A percentile compares a stretch with the other conserved stretches of the same genome.
Conservation (phyloP, 2,797 vertebrate species). For the Periophthalmus magnuspinnatus region DNA sequence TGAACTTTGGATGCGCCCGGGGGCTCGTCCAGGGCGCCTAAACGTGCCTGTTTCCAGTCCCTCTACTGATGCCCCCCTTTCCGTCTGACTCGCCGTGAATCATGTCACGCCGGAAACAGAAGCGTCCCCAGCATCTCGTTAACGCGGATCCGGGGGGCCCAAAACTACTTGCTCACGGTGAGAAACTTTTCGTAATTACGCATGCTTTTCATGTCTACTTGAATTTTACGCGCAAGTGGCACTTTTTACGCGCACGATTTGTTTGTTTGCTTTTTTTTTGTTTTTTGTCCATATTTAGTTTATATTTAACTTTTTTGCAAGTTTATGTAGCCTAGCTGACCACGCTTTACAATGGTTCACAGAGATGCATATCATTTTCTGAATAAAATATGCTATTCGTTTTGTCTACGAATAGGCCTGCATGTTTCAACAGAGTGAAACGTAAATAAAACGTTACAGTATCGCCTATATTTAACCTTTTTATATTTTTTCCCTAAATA, state of each 20-base stretch:
- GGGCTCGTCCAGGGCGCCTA: slow-evolving; percentile 55
- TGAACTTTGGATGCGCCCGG: slow-evolving; percentile 45
- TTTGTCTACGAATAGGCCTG: neutral
- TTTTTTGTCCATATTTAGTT: neutral
- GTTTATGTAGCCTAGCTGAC: neutral
- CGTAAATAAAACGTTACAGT: neutral
- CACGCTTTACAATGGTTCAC: neutral
- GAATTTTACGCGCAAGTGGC: neutral
- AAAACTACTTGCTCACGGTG: slow-evolving; percentile 76
- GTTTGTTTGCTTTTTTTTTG: neutral
- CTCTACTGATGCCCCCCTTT: slow-evolving; percentile 73
- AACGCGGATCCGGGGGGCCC: slow-evolving; percentile 81
- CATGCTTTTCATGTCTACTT: slow-evolving; percentile 3
- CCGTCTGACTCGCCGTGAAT: slow-evolving; percentile 76
- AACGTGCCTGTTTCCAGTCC: slow-evolving; percentile 53
- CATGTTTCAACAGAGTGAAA: neutral
- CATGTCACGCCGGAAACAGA: slow-evolving; percentile 88
- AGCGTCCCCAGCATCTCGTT: slow-evolving; percentile 84
- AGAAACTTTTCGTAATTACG: slow-evolving; percentile 55
- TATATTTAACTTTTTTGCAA: neutral
- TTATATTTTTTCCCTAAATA: neutral
- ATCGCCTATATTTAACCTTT: neutral
- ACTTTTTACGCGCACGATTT: neutral
- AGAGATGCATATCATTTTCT: neutral
- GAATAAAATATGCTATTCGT: neutral